Percentiles rank a stretch among this genome's conserved stretches.
Conservation (phyloP, 1,140 invertebrate species). For the Calephelis nemesis region DNA sequence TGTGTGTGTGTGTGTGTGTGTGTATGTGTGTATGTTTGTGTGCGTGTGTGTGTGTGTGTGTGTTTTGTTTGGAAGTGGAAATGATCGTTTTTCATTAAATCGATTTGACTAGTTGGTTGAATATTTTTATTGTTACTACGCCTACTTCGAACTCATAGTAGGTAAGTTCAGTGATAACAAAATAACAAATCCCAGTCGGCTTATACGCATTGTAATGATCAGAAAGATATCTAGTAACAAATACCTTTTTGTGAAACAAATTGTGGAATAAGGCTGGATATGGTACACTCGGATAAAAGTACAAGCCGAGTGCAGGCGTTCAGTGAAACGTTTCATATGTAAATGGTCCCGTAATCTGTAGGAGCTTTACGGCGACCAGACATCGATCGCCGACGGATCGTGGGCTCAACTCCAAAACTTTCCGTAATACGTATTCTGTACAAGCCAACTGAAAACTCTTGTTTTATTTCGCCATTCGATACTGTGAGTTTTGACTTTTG, state of each 20-base stretch:
- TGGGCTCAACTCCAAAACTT: slow-evolving; percentile 50
- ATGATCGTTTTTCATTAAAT: no score
- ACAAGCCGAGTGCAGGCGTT: slow-evolving; percentile 56
- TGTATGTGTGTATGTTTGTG: no score
- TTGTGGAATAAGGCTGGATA: slow-evolving; percentile 14
- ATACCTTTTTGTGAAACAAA: slow-evolving; percentile 5
- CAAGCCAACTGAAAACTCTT: slow-evolving; percentile 40
- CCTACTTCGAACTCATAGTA: no score
- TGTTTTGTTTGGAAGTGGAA: no score
- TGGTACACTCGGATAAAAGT: slow-evolving; percentile 49
- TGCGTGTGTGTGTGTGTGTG: no score
- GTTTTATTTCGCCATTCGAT: slow-evolving; percentile 27
- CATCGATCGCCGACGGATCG: slow-evolving; percentile 61
- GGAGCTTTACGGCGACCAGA: slow-evolving; percentile 50
- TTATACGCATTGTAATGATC: slow-evolving; percentile 8
- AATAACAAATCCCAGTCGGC: not conserved
- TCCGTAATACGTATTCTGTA: slow-evolving; percentile 48
- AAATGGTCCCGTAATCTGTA: slow-evolving; percentile 68
- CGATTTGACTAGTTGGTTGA: no score
- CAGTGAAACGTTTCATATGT: slow-evolving; percentile 73
- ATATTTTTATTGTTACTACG: no score
- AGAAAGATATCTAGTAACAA: slow-evolving; percentile 4
- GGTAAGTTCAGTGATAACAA: no score
- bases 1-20: no score
- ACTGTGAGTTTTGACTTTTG: slow-evolving; percentile 18